phyloP scores from a whole-genome alignment of 2,888 invertebrate species.

The Sesia bembeciformis region DNA sequence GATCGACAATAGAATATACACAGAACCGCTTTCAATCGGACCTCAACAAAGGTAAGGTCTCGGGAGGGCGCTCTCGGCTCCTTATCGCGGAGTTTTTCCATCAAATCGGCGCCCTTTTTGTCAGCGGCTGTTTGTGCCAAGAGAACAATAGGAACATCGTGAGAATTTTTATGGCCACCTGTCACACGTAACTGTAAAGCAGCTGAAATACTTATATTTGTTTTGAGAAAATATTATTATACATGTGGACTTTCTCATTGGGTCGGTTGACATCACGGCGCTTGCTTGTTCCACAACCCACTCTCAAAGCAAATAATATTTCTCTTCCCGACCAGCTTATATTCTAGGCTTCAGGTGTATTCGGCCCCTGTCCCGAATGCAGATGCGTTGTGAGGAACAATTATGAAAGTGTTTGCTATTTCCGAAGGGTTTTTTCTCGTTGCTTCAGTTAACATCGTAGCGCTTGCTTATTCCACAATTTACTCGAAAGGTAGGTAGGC shows the following conservation, averaged over 20 bases:
- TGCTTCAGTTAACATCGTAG: background rate
- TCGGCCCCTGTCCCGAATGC: too few relatives aligned
- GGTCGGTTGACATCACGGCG: background rate
- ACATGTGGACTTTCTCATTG: too few relatives aligned
- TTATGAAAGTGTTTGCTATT: background rate
- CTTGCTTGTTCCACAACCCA: background rate
- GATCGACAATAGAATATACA: background rate
- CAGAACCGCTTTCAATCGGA: background rate
- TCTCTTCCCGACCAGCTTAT: background rate
- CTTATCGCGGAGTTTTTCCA: slow-evolving; percentile 58
- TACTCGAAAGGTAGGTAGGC: background rate
- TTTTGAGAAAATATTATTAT: too few relatives aligned
- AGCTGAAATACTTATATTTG: too few relatives aligned
- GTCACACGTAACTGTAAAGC: slow-evolving; percentile 14
- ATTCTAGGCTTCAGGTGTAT: too few relatives aligned
- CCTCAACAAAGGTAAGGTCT: slow-evolving; percentile 17
- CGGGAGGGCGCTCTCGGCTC: slow-evolving; percentile 41
- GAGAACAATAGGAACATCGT: slow-evolving; percentile 34
- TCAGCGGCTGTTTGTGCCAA: slow-evolving; percentile 30
- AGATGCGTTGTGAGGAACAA: background rate
- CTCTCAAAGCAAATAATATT: background rate
- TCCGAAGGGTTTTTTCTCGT: too few relatives aligned
- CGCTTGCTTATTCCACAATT: background rate
- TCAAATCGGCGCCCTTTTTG: slow-evolving; percentile 57
- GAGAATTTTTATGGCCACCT: slow-evolving; percentile 6